phyloP scores from a whole-genome alignment of 1,140 invertebrate genomes.

The Meloidogyne floridensis region DNA sequence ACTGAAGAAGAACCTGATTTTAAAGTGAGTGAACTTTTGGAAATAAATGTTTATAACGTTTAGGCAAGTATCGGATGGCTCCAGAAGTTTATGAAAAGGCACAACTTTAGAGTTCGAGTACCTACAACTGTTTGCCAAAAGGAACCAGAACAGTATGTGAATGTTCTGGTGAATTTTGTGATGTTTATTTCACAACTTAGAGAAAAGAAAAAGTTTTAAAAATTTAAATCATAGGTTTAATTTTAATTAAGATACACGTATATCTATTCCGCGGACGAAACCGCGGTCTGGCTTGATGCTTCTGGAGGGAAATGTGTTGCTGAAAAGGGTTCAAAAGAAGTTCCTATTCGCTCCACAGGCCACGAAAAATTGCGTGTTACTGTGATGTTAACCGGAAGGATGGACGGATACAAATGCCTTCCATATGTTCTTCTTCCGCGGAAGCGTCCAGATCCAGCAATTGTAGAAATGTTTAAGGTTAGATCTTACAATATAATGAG shows the following conservation, averaged over 20 bases:
- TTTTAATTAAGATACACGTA: not conserved
- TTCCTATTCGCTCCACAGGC: not conserved
- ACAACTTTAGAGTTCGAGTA: not conserved
- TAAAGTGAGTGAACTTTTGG: not conserved
- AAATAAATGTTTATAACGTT: not conserved
- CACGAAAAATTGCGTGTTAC: not conserved
- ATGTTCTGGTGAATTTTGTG: not conserved
- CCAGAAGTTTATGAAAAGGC: not conserved
- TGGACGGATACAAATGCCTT: conserved; percentile 1
- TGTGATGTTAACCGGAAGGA: not conserved
- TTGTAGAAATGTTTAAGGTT: conserved; percentile 8
- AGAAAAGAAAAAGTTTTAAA: not conserved
- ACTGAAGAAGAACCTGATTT: not conserved
- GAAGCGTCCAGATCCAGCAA: not conserved
- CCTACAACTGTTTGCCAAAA: not conserved
- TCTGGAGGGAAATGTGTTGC: not conserved
- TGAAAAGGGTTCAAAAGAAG: not conserved
- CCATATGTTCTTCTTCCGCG: conserved; percentile 19
- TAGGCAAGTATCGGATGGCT: not conserved
- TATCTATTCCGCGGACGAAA: not conserved
- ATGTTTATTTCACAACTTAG: not conserved
- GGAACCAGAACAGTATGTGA: not conserved
- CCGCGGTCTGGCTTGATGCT: not conserved
- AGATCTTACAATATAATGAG: not conserved
- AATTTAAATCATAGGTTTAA: not conserved